phyloP scores from a whole-genome alignment of 2,797 vertebrate genomes.

The Ptychobarbus kaznakovi region DNA sequence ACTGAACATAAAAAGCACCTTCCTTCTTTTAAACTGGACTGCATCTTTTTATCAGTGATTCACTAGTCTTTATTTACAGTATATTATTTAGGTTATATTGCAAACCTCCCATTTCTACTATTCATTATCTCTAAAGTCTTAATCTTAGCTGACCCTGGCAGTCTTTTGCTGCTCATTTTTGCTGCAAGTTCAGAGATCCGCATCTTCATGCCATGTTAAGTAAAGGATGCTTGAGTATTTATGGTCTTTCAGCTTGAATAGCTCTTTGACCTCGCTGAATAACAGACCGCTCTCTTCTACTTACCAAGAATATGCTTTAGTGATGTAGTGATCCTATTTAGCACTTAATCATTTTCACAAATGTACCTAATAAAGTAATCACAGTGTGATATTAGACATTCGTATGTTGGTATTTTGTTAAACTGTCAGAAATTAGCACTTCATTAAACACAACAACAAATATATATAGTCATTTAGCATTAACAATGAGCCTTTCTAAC shows the following conservation, averaged over 20 bases:
- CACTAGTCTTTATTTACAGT: neutral
- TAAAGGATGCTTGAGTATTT: slow-evolving; percentile 34
- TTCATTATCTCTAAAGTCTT: neutral
- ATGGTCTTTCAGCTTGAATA: slow-evolving; percentile 15
- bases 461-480: neutral
- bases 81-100: neutral
- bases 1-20: neutral
- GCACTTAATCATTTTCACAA: neutral
- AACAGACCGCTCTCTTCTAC: slow-evolving; percentile 5
- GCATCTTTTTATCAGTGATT: neutral
- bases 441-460: neutral
- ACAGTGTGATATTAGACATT: neutral
- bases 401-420: neutral
- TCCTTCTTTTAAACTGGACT: neutral
- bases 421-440: neutral
- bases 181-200: neutral
- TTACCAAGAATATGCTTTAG: neutral
- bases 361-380: neutral
- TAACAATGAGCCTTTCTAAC: neutral
- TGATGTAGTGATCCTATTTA: neutral
- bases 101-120: neutral
- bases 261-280: neutral
- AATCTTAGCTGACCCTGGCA: neutral
- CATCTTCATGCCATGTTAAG: slow-evolving; percentile 16
- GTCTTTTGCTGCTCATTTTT: slow-evolving; percentile 3